Conservation (phyloP, 2,113 vertebrate species). For the Pygoscelis adeliae region DNA sequence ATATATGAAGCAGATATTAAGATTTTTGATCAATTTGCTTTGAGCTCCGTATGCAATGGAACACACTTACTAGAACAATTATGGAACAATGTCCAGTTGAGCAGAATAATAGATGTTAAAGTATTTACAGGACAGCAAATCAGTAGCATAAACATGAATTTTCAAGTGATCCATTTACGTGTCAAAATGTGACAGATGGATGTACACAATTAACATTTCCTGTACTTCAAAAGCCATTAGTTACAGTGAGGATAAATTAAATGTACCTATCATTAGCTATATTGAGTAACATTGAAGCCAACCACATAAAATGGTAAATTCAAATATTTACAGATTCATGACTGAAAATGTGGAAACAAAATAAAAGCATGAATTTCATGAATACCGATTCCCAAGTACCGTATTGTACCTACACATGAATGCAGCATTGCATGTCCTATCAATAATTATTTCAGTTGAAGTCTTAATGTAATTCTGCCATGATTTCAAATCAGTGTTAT, state of each 20-base stretch:
- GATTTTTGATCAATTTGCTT: background rate
- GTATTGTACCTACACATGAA: background rate
- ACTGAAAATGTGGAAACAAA: background rate
- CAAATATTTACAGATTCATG: background rate
- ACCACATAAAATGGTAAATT: background rate
- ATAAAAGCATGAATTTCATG: background rate
- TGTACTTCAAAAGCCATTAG: background rate
- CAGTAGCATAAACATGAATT: background rate
- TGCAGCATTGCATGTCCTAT: background rate
- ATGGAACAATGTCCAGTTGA: background rate
- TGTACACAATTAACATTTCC: background rate
- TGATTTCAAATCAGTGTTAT: background rate
- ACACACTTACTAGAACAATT: background rate
- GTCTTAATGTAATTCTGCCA: background rate
- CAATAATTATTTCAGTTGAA: background rate
- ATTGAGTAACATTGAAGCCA: background rate
- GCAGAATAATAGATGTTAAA: background rate
- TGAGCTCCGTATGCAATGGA: background rate
- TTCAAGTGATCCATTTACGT: background rate
- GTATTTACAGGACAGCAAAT: background rate
- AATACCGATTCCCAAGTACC: background rate
- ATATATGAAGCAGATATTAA: background rate
- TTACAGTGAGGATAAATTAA: background rate
- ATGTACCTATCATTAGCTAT: background rate
- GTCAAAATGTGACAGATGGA: background rate